Conservation (phyloP, 30 jellyfish, hydroid and myxozoan genomes). For the Turritopsis rubra region DNA sequence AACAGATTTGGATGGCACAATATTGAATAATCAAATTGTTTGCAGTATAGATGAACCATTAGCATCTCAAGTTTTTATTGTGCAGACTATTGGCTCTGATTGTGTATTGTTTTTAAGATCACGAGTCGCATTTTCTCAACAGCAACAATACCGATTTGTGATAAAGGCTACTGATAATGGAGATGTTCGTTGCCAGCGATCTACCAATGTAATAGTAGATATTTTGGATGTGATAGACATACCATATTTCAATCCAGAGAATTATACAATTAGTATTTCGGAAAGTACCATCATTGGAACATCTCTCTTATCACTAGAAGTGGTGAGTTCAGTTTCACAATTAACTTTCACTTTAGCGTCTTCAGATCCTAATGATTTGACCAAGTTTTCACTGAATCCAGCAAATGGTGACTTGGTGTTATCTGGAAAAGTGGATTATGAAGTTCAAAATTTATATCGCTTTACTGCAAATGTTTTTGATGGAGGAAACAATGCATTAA, state of each 20-base stretch:
- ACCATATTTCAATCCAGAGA: conserved; percentile 20
- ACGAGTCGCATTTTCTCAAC: not conserved
- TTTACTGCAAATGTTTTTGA: conserved; percentile 59
- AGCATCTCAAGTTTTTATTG: not conserved
- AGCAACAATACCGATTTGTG: not conserved
- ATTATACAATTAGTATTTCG: conserved; percentile 16
- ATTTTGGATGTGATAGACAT: conserved; percentile 28
- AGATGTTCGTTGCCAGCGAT: conserved; percentile 32
- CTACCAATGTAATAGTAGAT: conserved; percentile 25
- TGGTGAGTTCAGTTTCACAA: conserved; percentile 11
- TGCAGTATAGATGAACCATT: not conserved
- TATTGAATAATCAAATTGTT: not conserved
- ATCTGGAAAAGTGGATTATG: conserved; percentile 36
- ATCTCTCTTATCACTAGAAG: conserved; percentile 1
- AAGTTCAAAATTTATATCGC: conserved; percentile 30
- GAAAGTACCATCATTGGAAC: conserved; percentile 38
- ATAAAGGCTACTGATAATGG: conserved; percentile 26
- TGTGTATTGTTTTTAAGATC: not conserved
- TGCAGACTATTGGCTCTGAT: conserved; percentile 4
- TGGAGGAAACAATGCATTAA: conserved; percentile 19
- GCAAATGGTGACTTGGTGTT: conserved; percentile 7
- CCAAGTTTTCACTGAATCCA: not conserved
- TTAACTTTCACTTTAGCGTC: not conserved
- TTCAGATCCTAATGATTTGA: not conserved
- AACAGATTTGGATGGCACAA: conserved; percentile 16